A percentile compares a stretch with the other conserved stretches of the same genome.
These are phyloP conservation scores for Anastatus disparis DNA, from an alignment of 1,140 invertebrate genomes.

Conservation along the genomic window DNA sequence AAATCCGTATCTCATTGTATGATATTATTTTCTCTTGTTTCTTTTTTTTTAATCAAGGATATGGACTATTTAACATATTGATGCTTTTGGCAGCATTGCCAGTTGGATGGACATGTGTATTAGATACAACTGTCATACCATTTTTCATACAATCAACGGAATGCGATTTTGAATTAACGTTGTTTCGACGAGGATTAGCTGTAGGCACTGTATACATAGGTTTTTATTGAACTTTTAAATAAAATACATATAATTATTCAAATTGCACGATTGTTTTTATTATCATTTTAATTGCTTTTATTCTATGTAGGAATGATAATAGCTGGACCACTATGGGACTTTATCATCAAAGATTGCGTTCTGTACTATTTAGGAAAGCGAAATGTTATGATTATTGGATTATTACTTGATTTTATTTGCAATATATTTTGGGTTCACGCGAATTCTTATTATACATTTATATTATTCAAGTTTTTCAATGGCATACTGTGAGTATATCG, in stretches of 20 bases:
- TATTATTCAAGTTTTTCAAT: constrained; percentile 69
- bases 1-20: too few species aligned
- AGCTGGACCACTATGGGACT: constrained; percentile 70
- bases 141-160: constrained; percentile 61
- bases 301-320: constrained; percentile 69
- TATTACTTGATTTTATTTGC: constrained; percentile 67
- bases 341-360: constrained; percentile 54
- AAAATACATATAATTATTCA: neutral
- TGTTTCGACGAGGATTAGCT: constrained; percentile 57
- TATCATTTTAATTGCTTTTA: too few species aligned
- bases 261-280: neutral
- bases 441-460: constrained; percentile 67
- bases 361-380: constrained; percentile 65
- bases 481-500: constrained; percentile 71
- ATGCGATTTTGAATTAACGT: constrained; percentile 58
- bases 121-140: constrained; percentile 57
- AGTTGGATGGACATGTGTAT: constrained; percentile 54
- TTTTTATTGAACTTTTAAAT: constrained; percentile 22
- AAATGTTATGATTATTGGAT: constrained; percentile 64
- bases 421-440: constrained; percentile 66
- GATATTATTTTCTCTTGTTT: too few species aligned
- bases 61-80: constrained; percentile 60
- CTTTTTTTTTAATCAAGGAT: constrained; percentile 44
- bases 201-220: constrained; percentile 57
- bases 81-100: constrained; percentile 57